Evolutionary conservation across 2,113 vertebrate genomes (phyloP).

Genomic region (Oxyruncus cristatus): DNA sequence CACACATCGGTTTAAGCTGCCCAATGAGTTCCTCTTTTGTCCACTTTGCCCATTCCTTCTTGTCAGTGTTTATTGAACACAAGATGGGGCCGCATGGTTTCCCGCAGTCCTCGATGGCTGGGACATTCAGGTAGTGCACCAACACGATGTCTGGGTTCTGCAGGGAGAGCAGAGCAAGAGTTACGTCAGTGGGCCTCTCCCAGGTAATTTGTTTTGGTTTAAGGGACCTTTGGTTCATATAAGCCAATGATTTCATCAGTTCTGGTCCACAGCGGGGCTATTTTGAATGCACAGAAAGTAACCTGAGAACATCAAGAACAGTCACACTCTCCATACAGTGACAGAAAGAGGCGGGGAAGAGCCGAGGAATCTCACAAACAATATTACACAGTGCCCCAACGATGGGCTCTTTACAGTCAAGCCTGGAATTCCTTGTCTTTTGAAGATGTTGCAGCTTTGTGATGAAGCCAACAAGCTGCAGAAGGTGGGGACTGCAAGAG

Average conservation of each 20-base stretch:
- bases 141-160: conserved; percentile 98
- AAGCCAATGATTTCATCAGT: background rate
- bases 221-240: background rate
- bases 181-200: fast-evolving
- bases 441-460: background rate
- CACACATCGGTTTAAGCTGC: conserved; percentile 99
- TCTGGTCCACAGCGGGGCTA: background rate
- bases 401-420: background rate
- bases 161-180: conserved; percentile 13
- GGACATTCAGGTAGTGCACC: conserved; percentile 98
- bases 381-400: fast-evolving
- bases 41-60: conserved; percentile 99
- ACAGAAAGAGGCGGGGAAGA: background rate
- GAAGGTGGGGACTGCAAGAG: background rate
- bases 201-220: background rate
- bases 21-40: conserved; percentile 97
- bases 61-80: conserved; percentile 99
- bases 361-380: background rate
- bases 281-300: fast-evolving
- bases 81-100: conserved; percentile 98
- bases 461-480: background rate
- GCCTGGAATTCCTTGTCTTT: background rate
- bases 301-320: background rate
- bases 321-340: fast-evolving
- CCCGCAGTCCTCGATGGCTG: conserved; percentile 98